These are phyloP conservation scores for Geococcyx californianus DNA, from an alignment of 2,113 vertebrate species.

Conservation along the genomic window DNA sequence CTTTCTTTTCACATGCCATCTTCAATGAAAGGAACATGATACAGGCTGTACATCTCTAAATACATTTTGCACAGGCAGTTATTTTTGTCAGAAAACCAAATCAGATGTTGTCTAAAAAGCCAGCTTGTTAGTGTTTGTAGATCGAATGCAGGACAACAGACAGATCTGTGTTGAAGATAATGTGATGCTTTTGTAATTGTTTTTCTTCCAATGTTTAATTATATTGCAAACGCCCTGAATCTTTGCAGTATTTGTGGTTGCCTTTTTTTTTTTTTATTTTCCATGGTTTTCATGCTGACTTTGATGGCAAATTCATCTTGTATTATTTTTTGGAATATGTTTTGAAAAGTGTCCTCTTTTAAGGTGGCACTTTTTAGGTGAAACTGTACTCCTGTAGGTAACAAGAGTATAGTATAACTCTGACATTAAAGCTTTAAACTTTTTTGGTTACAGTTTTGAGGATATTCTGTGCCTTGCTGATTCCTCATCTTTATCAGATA, in stretches of 20 bases:
- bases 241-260: neutral
- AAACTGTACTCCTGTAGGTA: neutral
- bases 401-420: neutral
- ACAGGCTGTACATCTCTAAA: neutral
- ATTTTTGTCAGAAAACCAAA: neutral
- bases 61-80: neutral
- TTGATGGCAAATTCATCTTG: neutral
- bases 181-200: neutral
- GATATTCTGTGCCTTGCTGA: constrained; percentile 91
- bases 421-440: constrained; percentile 52
- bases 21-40: neutral
- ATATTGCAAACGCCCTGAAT: neutral
- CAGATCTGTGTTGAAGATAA: neutral
- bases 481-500: constrained; percentile 88
- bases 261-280: neutral
- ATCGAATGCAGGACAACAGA: neutral
- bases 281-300: neutral
- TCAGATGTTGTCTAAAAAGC: neutral
- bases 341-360: neutral
- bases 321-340: neutral
- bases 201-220: neutral
- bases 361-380: neutral
- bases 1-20: neutral
- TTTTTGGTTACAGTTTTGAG: constrained; percentile 82
- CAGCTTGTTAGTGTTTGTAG: neutral